Conservation (phyloP, 2,888 invertebrate genomes). For the Philhelius pedissequus region DNA sequence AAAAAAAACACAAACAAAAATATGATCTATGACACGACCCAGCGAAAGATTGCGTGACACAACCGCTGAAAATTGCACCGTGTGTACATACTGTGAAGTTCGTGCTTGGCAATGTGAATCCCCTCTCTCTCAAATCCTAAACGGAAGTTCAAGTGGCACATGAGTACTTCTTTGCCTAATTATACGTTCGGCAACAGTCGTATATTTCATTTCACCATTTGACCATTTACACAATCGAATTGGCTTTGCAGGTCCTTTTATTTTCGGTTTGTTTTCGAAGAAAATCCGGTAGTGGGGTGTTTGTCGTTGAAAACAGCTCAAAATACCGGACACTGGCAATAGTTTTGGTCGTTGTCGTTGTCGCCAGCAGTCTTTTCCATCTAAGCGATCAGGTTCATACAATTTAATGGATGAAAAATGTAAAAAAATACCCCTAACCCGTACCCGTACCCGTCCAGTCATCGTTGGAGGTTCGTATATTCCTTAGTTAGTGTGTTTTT, state of each 20-base stretch:
- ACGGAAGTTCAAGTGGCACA: conserved; percentile 69
- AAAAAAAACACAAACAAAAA: no score
- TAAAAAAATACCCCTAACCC: conserved; percentile 21
- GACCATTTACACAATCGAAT: conserved; percentile 48
- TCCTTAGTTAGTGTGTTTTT: not conserved
- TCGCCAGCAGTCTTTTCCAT: conserved; percentile 28
- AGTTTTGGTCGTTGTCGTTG: conserved; percentile 18
- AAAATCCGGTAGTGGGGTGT: not conserved
- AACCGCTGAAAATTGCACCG: conserved; percentile 53
- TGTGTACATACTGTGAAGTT: conserved; percentile 26
- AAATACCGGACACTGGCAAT: conserved; percentile 35
- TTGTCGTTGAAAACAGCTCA: not conserved
- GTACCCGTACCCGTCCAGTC: not conserved
- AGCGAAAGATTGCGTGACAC: conserved; percentile 62
- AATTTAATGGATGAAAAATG: conserved; percentile 62
- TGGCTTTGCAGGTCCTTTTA: conserved; percentile 28
- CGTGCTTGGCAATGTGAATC: conserved; percentile 16
- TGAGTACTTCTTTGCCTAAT: conserved; percentile 66
- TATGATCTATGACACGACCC: conserved; percentile 56
- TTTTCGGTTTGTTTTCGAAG: not conserved
- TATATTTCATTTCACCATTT: conserved; percentile 45
- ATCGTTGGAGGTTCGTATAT: not conserved
- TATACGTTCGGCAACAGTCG: conserved; percentile 60
- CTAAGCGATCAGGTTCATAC: conserved; percentile 32
- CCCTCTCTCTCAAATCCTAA: not conserved